phyloP scores from a whole-genome alignment of 2,113 vertebrate species.

The Chamaea fasciata region DNA sequence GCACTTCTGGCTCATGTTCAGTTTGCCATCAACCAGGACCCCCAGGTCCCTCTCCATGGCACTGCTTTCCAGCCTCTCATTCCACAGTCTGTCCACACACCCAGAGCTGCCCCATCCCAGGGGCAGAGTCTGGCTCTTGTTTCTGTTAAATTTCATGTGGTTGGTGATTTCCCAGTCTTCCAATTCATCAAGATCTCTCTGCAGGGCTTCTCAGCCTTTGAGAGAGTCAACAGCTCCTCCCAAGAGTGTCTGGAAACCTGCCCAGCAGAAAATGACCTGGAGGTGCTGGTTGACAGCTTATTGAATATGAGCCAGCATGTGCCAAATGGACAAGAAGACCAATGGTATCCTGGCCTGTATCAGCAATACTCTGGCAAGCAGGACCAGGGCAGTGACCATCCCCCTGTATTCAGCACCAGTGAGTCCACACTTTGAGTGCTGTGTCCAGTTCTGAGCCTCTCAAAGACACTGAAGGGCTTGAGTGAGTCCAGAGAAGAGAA shows the following conservation, averaged over 20 bases:
- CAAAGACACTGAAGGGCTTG: neutral
- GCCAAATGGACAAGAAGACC: neutral
- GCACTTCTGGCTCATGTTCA: neutral
- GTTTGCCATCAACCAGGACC: accelerated
- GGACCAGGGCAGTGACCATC: too few relatives aligned
- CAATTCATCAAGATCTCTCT: neutral
- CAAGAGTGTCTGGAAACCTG: neutral
- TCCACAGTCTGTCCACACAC: accelerated
- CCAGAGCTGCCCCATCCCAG: neutral
- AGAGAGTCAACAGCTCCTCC: neutral
- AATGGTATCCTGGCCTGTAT: neutral
- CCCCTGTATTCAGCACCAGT: neutral
- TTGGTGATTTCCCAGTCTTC: too few relatives aligned
- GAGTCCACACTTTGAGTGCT: neutral
- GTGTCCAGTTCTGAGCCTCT: neutral
- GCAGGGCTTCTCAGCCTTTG: neutral
- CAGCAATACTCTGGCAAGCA: neutral
- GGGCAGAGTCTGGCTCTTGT: too few relatives aligned
- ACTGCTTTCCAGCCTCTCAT: accelerated
- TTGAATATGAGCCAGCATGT: neutral
- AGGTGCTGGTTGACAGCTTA: neutral
- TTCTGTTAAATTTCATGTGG: neutral
- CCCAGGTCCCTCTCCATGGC: accelerated
- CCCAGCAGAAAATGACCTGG: neutral
- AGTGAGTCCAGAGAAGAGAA: neutral